Base-by-base conservation (phyloP, 2,797 vertebrate genomes). In the Diceros bicornis region DNA sequence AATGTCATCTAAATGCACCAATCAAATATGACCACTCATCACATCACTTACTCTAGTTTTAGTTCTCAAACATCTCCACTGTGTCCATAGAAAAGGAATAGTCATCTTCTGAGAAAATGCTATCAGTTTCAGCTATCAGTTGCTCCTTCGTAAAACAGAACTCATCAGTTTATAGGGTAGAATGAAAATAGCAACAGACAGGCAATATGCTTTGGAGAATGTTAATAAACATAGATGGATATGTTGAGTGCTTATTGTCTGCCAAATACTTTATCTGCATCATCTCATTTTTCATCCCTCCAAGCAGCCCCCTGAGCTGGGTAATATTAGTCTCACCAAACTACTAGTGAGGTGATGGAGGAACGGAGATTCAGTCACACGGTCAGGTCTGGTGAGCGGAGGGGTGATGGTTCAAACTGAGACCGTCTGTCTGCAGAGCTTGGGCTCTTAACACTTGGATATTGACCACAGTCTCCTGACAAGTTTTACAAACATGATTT, bases 401-500 rank as follows among this genome's bases (percentile, higher is more conserved):
- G 34, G 55, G 44, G 13, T 72, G 34, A 83, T 29, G 23, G 68
- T 89, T 82, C 47, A 83, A 66, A 66, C 47, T 62, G 47, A 66
- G 68, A 64, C 20, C 41, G 1, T 47, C 44, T 32, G 9, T 72
- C n/a, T 74, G 34, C 57, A 74, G 34, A 83, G 47, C 59, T 66
- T 57, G 17, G 34, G 44, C 66, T 82, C 57, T 66, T 57, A 94
- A 57, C 59, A 44, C 59, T 21, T 74, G 47, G n/a, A n/a, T n/a
- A n/a, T n/a, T n/a, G 9, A 47, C 52, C 47, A 52, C 4, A 75
- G 29, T 83, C 82, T 57, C 47, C 78, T 62, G 57, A 74, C n/a
- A 94, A 88, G 55, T 66, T 82, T 89, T 74, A 72, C 47, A 64
- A 94, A 64, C 47, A 27, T 55, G 57, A 57, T 52, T 83, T 89